These are phyloP conservation scores for Botia kubotai DNA, from an alignment of 2,797 vertebrate species.

Conservation along the genomic window DNA sequence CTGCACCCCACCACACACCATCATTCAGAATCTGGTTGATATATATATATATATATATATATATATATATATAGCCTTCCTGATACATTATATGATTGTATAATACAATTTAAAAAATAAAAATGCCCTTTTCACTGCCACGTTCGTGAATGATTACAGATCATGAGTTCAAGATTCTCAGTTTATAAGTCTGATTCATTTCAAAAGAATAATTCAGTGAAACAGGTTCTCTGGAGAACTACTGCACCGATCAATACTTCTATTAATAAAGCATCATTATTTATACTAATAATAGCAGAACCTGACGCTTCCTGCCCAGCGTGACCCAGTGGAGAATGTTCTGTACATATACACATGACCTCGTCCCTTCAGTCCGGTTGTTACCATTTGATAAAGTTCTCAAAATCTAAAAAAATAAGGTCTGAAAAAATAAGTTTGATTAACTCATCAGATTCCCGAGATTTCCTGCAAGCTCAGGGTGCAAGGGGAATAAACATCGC, in stretches of 20 bases:
- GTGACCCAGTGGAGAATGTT: no score
- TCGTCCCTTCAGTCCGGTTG: not conserved
- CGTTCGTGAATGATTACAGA: not conserved
- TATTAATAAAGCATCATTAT: not conserved
- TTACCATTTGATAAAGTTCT: not conserved
- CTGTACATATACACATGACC: constrained; percentile 11
- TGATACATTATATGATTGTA: no score
- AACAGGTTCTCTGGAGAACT: not conserved
- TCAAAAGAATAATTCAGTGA: not conserved
- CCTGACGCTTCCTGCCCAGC: not conserved
- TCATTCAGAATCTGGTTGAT: no score
- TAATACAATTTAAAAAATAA: no score
- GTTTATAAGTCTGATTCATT: no score
- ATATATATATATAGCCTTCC: no score
- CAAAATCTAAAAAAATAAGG: not conserved
- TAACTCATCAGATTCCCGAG: not conserved
- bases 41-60: no score
- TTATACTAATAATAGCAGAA: not conserved
- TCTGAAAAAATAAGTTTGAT: not conserved
- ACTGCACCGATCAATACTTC: not conserved
- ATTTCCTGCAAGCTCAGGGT: not conserved
- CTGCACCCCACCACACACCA: not conserved
- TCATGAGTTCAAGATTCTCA: not conserved
- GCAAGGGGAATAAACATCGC: not conserved
- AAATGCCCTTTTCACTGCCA: no score